phyloP scores from a whole-genome alignment of 2,888 invertebrate genomes.

The Cephus pygmeus region DNA sequence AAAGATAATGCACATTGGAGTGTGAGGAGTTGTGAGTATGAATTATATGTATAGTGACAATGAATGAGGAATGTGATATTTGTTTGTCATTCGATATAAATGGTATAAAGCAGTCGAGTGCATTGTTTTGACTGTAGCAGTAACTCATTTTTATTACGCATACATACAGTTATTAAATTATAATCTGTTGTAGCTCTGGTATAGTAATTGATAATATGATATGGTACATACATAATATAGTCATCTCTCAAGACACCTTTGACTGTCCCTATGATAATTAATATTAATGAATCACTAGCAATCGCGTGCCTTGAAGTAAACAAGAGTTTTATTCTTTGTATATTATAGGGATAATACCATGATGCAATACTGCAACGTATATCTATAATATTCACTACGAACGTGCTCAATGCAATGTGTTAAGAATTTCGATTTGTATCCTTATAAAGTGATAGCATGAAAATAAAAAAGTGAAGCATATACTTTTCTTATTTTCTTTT shows the following conservation, averaged over 20 bases:
- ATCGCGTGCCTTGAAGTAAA: slow-evolving; percentile 3
- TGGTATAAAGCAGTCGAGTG: neutral
- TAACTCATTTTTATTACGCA: neutral
- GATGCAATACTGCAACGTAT: neutral
- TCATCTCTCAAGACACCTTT: neutral
- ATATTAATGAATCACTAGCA: neutral
- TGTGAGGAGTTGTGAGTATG: neutral
- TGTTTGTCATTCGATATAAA: neutral
- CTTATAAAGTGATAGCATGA: slow-evolving; percentile 10
- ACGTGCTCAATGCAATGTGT: slow-evolving; percentile 23
- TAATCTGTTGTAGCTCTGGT: neutral
- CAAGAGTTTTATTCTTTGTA: slow-evolving; percentile 6
- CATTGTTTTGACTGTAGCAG: neutral
- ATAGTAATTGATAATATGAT: neutral
- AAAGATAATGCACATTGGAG: neutral
- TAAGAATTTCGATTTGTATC: slow-evolving; percentile 23
- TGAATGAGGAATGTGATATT: neutral
- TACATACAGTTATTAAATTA: neutral
- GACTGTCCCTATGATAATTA: neutral
- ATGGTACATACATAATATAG: neutral
- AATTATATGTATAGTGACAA: neutral
- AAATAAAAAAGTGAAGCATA: slow-evolving; percentile 21
- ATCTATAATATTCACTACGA: slow-evolving; percentile 7
- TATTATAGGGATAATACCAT: neutral
- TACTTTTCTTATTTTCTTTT: neutral